phyloP scores from a whole-genome alignment of 2,113 vertebrate species.

The Protobothrops mucrosquamatus region DNA sequence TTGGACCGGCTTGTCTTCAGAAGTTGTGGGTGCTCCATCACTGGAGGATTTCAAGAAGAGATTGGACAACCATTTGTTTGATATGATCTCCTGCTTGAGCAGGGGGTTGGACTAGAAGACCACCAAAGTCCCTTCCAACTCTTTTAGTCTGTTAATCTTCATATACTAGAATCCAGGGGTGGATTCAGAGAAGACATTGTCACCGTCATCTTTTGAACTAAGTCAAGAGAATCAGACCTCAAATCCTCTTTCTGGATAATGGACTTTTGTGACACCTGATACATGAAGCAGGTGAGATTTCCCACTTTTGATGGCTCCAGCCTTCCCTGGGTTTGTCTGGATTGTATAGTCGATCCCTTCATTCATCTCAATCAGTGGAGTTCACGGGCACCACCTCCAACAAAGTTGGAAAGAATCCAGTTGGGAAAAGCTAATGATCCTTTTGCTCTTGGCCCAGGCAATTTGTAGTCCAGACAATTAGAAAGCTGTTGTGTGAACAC shows the following conservation, averaged over 20 bases:
- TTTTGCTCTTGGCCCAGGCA: background rate
- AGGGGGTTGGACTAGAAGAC: background rate
- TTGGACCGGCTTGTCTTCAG: too few species aligned
- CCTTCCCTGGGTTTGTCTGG: background rate
- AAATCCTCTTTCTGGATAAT: too few species aligned
- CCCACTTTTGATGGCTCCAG: background rate
- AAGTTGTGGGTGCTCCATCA: too few species aligned
- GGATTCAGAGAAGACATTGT: background rate
- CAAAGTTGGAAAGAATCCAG: background rate
- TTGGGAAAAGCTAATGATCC: background rate
- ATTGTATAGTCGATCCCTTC: background rate
- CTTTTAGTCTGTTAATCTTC: background rate
- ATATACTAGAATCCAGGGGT: background rate
- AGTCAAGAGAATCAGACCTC: background rate
- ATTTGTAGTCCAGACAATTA: background rate
- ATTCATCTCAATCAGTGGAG: background rate
- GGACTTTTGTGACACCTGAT: background rate
- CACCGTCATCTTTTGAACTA: too few species aligned
- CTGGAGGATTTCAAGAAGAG: too few species aligned
- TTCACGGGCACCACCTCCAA: background rate
- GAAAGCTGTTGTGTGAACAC: background rate
- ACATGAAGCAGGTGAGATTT: background rate
- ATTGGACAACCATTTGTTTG: too few species aligned
- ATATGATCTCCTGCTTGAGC: background rate
- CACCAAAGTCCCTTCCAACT: background rate